Evolutionary conservation across 2,888 invertebrate genomes (phyloP), one percentile per base, ranked within the genome.

Genomic region (Griposia aprilina): DNA sequence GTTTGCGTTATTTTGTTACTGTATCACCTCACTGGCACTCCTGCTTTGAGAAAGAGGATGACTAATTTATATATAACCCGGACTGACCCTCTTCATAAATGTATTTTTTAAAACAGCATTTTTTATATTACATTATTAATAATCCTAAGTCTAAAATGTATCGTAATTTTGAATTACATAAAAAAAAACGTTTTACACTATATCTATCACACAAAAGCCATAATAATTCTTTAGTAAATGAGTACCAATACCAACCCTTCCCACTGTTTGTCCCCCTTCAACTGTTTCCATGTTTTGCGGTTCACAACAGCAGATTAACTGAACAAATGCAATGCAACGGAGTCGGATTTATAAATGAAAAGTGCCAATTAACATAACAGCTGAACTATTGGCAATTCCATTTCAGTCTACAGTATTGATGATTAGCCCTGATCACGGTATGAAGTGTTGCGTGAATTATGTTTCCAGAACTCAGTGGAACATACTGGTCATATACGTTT

Each of bases 401-500:
- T 79, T 82, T 59, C 74, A 77, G 67, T 65, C 59, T 60, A 36
- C n/a, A 52, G 48, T 83, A 79, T 77, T 78, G 76, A 81, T 85
- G 75, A 88, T 87, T 81, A 81, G 68, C 69, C 63, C 72, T 78
- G 74, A 79, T 87, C 83, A 87, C 83, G 78, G 74, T 80, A 80
- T 79, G 65, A 80, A 80, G 71, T 76, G 76, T 83, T 81, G 81
- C 70, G 5, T 85, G 71, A 84, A 87, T 82, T 71, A 82, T 73
- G 72, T 66, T 80, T 82, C 82, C 69, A 72, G 81, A 74, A 70
- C 59, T 20, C 76, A 86, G 82, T 82, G 75, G 78, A 75, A 78
- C 67, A 50, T 74, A 83, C 74, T 82, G 81, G 89, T 78, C 88
- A 90, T 83, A 89, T 90, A 86, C 89, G 86, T 89, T 90, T 50